Evolutionary conservation across 1,140 invertebrate genomes (phyloP), one percentile per base, ranked within the genome.

Genomic region (Scaptomyza pallida): DNA sequence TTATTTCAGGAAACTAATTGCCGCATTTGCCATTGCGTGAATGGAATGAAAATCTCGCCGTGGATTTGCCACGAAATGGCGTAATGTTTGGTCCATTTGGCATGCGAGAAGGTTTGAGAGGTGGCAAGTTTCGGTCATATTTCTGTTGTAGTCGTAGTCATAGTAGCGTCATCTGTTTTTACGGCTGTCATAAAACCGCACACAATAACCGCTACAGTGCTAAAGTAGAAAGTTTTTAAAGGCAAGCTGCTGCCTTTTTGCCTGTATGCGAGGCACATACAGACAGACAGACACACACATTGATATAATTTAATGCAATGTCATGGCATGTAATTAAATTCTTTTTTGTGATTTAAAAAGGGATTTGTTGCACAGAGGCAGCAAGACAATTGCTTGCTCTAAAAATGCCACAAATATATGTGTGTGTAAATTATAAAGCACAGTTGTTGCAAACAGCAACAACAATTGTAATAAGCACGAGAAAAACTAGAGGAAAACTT

Each of bases 331-430:
- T 86, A 86, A 86, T 86, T 86, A 86, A 86, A 86, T 81, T 88
- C n/a, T 85, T 80, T 80, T 78, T 79, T 85, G 81, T 81, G 77
- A 85, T 86, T 85, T 85, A 76, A 80, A 86, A 83, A 78, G 56
- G 64, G 69, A 61, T 64, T 16, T 33, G 40, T 44, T 37, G 50
- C 43, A 43, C 13, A 40, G 61, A 56, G 65, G 44, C 68, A 61
- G 71, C 26, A 26, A 26, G 65, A 77, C 77, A 81, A 88, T 86
- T 81, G 82, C 65, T 76, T 76, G 80, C 72, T 77, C 81, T 88
- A 86, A 86, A 86, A 86, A 81, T 88, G 81, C 81, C 81, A 86
- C 82, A 86, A 86, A 86, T 86, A 78, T 81, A 73, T 30, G 37
- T 41, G 19, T 81, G 23, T 26, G 67, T 86, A 77, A 81, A 86